These are phyloP conservation scores for Yponomeuta cagnagella DNA, from an alignment of 2,888 invertebrate genomes.

Conservation along the genomic window DNA sequence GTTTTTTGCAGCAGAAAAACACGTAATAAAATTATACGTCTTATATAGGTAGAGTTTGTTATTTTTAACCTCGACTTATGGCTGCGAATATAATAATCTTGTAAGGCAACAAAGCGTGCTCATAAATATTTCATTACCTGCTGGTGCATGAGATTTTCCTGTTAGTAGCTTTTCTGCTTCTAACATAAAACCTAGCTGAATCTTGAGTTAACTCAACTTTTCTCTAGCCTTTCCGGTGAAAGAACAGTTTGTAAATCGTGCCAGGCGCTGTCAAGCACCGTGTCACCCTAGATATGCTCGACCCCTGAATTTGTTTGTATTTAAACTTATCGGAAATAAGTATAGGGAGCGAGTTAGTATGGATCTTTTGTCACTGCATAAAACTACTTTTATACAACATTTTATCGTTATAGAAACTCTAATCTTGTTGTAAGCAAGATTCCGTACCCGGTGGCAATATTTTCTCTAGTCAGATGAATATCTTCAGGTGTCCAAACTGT, in stretches of 20 bases:
- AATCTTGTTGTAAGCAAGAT: background rate
- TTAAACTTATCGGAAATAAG: slow-evolving; percentile 9
- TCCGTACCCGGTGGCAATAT: background rate
- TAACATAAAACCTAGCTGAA: background rate
- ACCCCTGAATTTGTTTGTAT: slow-evolving; percentile 10
- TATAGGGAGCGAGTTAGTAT: background rate
- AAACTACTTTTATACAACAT: background rate
- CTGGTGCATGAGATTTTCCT: slow-evolving; percentile 20
- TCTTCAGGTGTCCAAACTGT: background rate
- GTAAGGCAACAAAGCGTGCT: slow-evolving; percentile 9
- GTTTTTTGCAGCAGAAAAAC: background rate
- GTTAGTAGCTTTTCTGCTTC: slow-evolving; percentile 7
- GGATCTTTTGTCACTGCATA: background rate
- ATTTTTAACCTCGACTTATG: background rate
- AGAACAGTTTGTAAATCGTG: slow-evolving; percentile 26
- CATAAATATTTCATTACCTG: slow-evolving; percentile 22
- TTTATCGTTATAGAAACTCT: background rate
- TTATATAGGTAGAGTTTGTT: background rate
- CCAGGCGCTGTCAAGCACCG: slow-evolving; percentile 49
- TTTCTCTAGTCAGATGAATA: background rate
- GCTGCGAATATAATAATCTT: slow-evolving; percentile 4
- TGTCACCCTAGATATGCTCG: slow-evolving; percentile 38
- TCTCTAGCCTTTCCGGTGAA: background rate
- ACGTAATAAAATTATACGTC: background rate
- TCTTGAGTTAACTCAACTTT: background rate